Base-by-base conservation (phyloP, 1,140 invertebrate species). In the Arctopsyche grandis region DNA sequence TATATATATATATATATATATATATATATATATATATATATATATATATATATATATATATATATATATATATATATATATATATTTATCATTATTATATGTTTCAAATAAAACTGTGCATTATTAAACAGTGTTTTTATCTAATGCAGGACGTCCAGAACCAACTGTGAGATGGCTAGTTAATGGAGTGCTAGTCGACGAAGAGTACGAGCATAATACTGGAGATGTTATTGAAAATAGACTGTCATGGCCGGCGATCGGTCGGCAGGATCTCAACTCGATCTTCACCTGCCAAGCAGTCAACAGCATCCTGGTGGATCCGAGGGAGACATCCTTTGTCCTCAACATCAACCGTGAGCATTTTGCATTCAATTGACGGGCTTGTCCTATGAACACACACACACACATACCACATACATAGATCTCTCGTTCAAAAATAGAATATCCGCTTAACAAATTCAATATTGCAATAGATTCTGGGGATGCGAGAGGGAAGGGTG, bases 171-270 rank as follows among this genome's bases (percentile, higher is more conserved):
- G 91, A 77, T 93, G 92, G 90, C 89, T 94, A 52, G 91, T 96
- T 52, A 95, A 96, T 85, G 93, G 93, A 21, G 89, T 91, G 22
- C 86, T 93, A 21, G 91, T 94, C 29, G 94, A 96, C 84, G 93
- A 95, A 83, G 91, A 93, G 83, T 94, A 93, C 85, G 93, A 94
- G 85, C 92, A 94, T 85, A 94, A 93, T 85, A 92, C 92, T 26
- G 94, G 93, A 26, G 93, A 95, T 85, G 93, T 96, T 22, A 96
- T 96, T 81, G 94, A 96, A 85, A 96, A 96, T 87, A 90, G 94
- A 80, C 89, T 96, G 58, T 90, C 92, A 58, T 93, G 95, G 90
- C 91, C 91, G 38, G 89, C 91, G 14, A 90, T 96, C 73, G 90
- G 91, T 21, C 89, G 95, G 46, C 91, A 92, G 16, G 93, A 96